Evolutionary conservation across 2,797 vertebrate genomes (phyloP).

Genomic region (Clarias platycephalus): DNA sequence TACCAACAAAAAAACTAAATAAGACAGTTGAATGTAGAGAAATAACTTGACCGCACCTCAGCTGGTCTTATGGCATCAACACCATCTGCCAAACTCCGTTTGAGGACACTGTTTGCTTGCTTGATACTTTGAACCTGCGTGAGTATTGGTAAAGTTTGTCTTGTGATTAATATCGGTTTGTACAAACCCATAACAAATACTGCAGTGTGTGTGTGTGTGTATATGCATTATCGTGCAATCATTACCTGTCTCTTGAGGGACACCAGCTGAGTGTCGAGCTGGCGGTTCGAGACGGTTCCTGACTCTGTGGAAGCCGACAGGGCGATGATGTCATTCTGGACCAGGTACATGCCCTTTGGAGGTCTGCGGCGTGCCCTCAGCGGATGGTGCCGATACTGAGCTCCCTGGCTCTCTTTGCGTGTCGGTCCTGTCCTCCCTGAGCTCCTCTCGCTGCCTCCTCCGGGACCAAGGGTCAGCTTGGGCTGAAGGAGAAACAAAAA

Average conservation of each 20-base stretch:
- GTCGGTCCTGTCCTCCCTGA: conserved; percentile 72
- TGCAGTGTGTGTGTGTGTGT: not conserved
- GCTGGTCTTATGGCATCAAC: conserved; percentile 74
- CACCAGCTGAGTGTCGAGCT: conserved; percentile 86
- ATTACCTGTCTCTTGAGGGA: conserved; percentile 89
- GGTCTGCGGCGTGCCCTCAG: conserved; percentile 84
- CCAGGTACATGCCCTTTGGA: conserved; percentile 90
- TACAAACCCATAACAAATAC: not conserved
- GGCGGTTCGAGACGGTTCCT: conserved; percentile 78
- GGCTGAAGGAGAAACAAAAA: conserved; percentile 7
- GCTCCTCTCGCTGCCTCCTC: conserved; percentile 62
- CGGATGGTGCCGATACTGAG: conserved; percentile 88
- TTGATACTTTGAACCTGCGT: conserved; percentile 89
- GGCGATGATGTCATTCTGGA: conserved; percentile 80
- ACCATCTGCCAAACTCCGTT: conserved; percentile 79
- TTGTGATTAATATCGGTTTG: not conserved
- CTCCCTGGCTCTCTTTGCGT: conserved; percentile 82
- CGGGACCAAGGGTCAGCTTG: conserved; percentile 67
- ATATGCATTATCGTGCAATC: not conserved
- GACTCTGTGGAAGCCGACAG: conserved; percentile 82
- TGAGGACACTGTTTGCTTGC: conserved; percentile 86
- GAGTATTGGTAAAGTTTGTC: not conserved
- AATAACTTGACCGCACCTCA: conserved; percentile 71
- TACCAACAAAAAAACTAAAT: not conserved
- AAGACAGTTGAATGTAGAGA: not conserved